phyloP scores from a whole-genome alignment of 1,140 invertebrate species.

The Portunus trituberculatus region DNA sequence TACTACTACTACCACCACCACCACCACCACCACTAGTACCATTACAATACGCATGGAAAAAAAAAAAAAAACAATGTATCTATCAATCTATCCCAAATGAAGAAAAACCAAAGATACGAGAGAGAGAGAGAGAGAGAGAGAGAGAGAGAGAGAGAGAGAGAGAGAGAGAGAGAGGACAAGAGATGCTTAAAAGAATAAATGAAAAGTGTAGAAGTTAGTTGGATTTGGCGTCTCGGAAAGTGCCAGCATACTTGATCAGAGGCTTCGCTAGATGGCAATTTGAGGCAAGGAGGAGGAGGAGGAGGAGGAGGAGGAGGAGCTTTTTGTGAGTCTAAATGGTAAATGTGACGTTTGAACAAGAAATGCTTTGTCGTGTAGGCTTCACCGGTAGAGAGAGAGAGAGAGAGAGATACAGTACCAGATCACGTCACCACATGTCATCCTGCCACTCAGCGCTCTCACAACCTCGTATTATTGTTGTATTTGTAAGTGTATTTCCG shows the following conservation, averaged over 20 bases:
- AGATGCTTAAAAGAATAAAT: not conserved
- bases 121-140: not conserved
- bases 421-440: too few relatives aligned
- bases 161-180: not conserved
- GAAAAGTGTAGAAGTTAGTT: not conserved
- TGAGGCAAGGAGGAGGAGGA: not conserved
- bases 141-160: too few relatives aligned
- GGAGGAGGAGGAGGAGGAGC: not conserved
- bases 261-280: not conserved
- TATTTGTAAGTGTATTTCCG: too few relatives aligned
- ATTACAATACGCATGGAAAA: not conserved
- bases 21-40: too few relatives aligned
- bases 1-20: too few relatives aligned
- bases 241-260: not conserved
- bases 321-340: not conserved
- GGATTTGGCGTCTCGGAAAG: not conserved
- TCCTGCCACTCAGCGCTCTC: too few relatives aligned
- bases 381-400: not conserved
- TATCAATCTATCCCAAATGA: not conserved
- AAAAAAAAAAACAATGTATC: not conserved
- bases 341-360: not conserved
- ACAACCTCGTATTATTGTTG: too few relatives aligned
- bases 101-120: not conserved
- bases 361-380: too few relatives aligned
- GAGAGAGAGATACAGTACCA: not conserved